Percentiles rank a stretch among this genome's conserved stretches.
Evolutionary conservation across 2,113 vertebrate genomes (phyloP).

Genomic region (Odocoileus hemionus): DNA sequence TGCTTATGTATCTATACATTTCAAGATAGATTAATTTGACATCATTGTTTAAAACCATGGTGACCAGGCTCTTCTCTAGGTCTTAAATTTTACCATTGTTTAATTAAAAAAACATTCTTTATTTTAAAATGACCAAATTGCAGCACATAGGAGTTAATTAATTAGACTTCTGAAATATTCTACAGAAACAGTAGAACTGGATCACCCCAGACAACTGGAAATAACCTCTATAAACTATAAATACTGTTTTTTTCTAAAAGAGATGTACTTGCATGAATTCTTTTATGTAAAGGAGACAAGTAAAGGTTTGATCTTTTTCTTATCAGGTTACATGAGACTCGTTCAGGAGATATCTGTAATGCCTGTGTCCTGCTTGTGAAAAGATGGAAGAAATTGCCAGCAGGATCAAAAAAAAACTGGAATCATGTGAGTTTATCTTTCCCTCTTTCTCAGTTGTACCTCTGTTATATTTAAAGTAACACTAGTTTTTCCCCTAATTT

Average conservation of each 20-base stretch:
- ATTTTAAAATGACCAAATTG: background rate
- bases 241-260: background rate
- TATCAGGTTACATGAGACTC: constrained; percentile 90
- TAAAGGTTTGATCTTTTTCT: constrained; percentile 45
- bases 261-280: background rate
- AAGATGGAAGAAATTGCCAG: constrained; percentile 97
- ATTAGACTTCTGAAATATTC: background rate
- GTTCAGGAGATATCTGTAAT: constrained; percentile 99
- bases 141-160: background rate
- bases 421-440: constrained; percentile 89
- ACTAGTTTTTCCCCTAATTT: background rate
- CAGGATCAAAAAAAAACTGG: constrained; percentile 99
- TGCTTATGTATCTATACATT: background rate
- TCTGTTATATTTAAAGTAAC: background rate
- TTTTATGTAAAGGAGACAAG: background rate
- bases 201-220: background rate
- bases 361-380: constrained; percentile 98
- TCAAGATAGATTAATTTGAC: background rate
- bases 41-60: constrained; percentile 9
- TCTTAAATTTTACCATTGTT: background rate
- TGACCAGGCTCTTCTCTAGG: background rate
- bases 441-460: background rate
- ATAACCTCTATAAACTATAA: background rate
- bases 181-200: background rate
- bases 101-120: background rate